Evolutionary conservation across 2,113 vertebrate genomes (phyloP).

Genomic region (Chauna torquata): DNA sequence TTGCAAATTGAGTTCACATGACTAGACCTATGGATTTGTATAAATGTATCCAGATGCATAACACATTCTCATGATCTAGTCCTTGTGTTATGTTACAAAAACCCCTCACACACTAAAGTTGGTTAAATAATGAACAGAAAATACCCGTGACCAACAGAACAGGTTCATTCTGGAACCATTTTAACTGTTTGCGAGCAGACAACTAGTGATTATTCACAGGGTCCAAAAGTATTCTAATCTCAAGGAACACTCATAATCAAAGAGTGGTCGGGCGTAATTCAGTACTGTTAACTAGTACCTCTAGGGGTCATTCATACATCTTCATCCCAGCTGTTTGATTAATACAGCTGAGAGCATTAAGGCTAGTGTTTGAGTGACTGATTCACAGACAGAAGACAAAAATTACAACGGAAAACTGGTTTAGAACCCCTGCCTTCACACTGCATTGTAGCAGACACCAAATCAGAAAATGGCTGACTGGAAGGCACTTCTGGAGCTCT

Average conservation of each 20-base stretch:
- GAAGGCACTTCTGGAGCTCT: not conserved
- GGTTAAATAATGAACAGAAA: not conserved
- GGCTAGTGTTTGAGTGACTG: not conserved
- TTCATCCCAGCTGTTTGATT: not conserved
- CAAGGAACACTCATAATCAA: not conserved
- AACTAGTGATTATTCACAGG: not conserved
- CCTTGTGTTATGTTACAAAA: not conserved
- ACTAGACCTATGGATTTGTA: not conserved
- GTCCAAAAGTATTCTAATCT: not conserved
- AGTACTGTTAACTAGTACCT: not conserved
- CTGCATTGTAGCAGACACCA: accelerated
- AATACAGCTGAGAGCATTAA: not conserved
- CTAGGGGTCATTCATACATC: not conserved
- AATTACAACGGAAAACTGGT: not conserved
- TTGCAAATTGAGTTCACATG: not conserved
- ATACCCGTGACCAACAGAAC: not conserved
- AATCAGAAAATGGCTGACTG: not conserved
- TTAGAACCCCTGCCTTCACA: not conserved
- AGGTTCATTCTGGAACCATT: not conserved
- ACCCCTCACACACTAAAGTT: not conserved
- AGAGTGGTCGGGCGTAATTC: not conserved
- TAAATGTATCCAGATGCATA: not conserved
- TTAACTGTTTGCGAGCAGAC: not conserved
- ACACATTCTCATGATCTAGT: not conserved
- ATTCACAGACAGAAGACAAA: not conserved